Base-by-base conservation (phyloP, 2,888 invertebrate genomes). In the Diaphora mendica region DNA sequence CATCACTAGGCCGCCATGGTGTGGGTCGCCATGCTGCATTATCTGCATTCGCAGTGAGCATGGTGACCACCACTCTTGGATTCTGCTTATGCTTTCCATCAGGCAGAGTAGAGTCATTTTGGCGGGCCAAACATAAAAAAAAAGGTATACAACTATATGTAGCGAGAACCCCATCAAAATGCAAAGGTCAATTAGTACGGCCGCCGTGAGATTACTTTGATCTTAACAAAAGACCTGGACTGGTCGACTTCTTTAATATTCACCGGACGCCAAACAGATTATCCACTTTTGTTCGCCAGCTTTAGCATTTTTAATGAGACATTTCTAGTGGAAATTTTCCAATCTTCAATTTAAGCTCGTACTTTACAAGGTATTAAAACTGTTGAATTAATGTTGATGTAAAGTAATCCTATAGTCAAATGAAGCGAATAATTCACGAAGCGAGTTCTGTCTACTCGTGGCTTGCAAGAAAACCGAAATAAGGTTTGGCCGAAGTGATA, bases 301-400 rank as follows among this genome's bases (percentile, higher is more conserved):
- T 93, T 93, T 91, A 90, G 92, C 90, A 93, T 94, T 91, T 91
- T 91, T 91, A 93, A 94, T 93, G 91, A 94, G 92, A 90, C 88
- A 87, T 90, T 90, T 90, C 86, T 85, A 87, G 85, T 86, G 83
- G 87, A 89, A 44, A 89, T 88, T 90, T 90, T 89, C 86, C 89
- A 90, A 90, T 88, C 85, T 85, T 86, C 83, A 83, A 86, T 85
- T 85, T 85, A 82, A 82, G 82, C 87, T 84, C 80, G 81, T 85
- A 81, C 83, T 80, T 77, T 82, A 74, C 62, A 79, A 75, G 77
- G 80, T 85, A 85, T 86, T 86, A 84, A 83, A 83, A 78, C 75
- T 70, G 64, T 42, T 55, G 70, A 70, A 62, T 64, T 23, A 64
- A 70, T 64, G 17, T 33, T 48, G n/a, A 55, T 55, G n/a, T 68